Percentiles rank a stretch among this genome's conserved stretches.
Conservation (phyloP, 2,113 vertebrate genomes). For the Vombatus ursinus region DNA sequence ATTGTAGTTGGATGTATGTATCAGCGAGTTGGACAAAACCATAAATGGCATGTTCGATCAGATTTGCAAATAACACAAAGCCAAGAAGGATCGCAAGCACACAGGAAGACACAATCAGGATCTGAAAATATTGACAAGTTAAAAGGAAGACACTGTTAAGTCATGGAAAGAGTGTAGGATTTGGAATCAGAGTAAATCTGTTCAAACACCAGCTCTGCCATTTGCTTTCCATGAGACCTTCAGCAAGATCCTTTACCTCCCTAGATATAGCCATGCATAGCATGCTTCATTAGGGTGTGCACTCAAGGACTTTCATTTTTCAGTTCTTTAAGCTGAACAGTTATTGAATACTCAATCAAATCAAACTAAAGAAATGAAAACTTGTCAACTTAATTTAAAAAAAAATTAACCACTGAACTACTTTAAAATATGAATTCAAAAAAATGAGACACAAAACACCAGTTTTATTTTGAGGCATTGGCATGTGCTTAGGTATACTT, state of each 20-base stretch:
- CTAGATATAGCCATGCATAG: neutral
- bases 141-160: neutral
- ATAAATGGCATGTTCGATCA: neutral
- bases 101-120: neutral
- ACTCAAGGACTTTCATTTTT: neutral
- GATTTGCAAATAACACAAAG: neutral
- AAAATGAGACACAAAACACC: neutral
- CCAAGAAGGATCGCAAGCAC: no score
- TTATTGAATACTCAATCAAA: neutral
- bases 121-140: neutral
- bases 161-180: neutral
- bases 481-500: neutral
- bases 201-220: neutral
- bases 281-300: neutral
- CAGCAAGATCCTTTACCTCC: no score
- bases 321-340: no score
- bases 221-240: neutral
- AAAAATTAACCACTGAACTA: neutral
- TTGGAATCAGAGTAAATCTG: neutral
- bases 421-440: neutral
- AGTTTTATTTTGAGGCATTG: neutral
- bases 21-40: neutral
- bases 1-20: neutral
- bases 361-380: neutral
- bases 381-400: neutral